phyloP scores from a whole-genome alignment of 2,888 invertebrate species.

The Candidula unifasciata region DNA sequence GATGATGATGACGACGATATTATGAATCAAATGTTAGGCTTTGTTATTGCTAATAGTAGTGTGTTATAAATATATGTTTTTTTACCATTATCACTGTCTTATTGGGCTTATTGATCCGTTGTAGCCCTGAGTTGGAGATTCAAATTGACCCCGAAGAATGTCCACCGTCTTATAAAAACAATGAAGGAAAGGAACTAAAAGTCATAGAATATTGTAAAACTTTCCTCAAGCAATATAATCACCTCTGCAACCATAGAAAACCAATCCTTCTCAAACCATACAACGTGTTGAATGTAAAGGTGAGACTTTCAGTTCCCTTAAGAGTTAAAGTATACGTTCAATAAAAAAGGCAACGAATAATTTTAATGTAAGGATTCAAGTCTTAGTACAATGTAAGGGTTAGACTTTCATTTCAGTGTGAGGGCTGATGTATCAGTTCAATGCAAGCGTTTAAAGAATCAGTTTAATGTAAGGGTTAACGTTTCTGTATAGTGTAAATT shows the following conservation, averaged over 20 bases:
- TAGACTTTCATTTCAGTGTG: no score
- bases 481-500: no score
- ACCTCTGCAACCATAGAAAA: constrained; percentile 33
- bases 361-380: no score
- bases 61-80: background rate
- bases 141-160: constrained; percentile 6
- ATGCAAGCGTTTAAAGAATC: no score
- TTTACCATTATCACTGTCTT: background rate
- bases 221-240: constrained; percentile 40
- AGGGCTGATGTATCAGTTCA: no score
- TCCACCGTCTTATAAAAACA: constrained; percentile 46
- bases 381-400: no score
- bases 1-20: background rate
- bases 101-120: background rate
- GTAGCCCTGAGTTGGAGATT: constrained; percentile 3
- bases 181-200: constrained; percentile 37
- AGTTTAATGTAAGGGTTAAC: no score
- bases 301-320: background rate
- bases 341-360: no score
- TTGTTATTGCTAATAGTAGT: background rate
- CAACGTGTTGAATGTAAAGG: constrained; percentile 43
- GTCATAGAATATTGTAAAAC: constrained; percentile 33
- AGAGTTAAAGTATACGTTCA: no score
- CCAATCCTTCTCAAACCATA: constrained; percentile 42
- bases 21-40: no score